These are phyloP conservation scores for Tupaia tana DNA, from an alignment of 2,113 vertebrate species.

Conservation along the genomic window DNA sequence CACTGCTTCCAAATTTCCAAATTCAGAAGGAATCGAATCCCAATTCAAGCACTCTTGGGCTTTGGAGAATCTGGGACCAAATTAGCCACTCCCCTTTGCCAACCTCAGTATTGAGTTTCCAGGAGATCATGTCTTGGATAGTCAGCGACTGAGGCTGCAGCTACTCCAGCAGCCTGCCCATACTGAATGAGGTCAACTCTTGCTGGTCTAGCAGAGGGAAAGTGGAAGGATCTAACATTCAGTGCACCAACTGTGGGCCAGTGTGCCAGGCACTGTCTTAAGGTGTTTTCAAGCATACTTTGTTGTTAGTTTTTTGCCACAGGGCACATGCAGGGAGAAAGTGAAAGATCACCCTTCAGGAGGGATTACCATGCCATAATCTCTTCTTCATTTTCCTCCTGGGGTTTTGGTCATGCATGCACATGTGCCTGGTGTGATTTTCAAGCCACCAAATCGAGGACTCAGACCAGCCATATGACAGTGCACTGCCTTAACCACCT, in stretches of 20 bases:
- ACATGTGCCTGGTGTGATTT: no score
- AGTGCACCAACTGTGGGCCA: neutral
- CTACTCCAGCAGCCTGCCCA: neutral
- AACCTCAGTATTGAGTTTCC: constrained; percentile 33
- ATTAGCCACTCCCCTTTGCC: neutral
- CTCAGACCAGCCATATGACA: no score
- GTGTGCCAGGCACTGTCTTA: neutral
- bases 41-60: neutral
- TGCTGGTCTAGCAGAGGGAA: constrained; percentile 15
- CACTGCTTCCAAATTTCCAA: neutral
- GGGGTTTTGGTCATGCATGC: no score
- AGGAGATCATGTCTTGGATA: neutral
- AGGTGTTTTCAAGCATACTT: constrained; percentile 8
- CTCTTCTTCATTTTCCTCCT: no score
- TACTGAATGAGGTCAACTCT: constrained; percentile 42
- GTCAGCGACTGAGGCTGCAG: constrained; percentile 17
- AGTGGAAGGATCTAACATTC: neutral
- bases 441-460: no score
- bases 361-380: no score
- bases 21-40: neutral
- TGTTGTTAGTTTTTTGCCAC: no score
- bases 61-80: constrained; percentile 13
- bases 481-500: no score
- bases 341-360: no score
- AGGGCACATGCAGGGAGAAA: no score